Evolutionary conservation across 2,797 vertebrate genomes (phyloP).

Genomic region (Austrolebias charrua): DNA sequence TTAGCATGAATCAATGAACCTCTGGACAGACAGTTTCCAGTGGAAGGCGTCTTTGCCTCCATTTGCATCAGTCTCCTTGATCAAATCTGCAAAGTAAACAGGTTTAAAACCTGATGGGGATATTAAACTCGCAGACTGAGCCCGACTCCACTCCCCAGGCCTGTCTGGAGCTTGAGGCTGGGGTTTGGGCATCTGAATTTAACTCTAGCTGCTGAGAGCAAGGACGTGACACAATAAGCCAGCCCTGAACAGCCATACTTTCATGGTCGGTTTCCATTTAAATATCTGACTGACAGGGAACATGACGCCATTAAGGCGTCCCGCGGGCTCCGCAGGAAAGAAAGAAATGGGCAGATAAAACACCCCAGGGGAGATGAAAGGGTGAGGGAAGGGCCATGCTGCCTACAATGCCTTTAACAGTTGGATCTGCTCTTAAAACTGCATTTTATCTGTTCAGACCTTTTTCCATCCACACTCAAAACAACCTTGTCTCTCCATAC

Average conservation of each 20-base stretch:
- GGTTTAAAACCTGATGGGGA: slow-evolving; percentile 77
- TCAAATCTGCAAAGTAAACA: slow-evolving; percentile 80
- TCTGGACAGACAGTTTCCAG: slow-evolving; percentile 69
- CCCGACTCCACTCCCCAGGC: slow-evolving; percentile 51
- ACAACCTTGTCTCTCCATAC: slow-evolving; percentile 77
- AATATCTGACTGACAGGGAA: slow-evolving; percentile 82
- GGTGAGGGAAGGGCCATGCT: slow-evolving; percentile 70
- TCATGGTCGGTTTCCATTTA: slow-evolving; percentile 83
- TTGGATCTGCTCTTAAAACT: slow-evolving; percentile 72
- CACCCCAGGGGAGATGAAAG: slow-evolving; percentile 65
- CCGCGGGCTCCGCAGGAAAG: slow-evolving; percentile 64
- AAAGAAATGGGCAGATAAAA: slow-evolving; percentile 81
- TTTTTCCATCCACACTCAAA: slow-evolving; percentile 67
- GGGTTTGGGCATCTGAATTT: slow-evolving; percentile 59
- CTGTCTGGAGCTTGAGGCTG: slow-evolving; percentile 55
- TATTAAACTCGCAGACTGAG: slow-evolving; percentile 80
- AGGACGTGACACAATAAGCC: slow-evolving; percentile 71
- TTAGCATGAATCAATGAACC: slow-evolving; percentile 77
- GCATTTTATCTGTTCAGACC: slow-evolving; percentile 54
- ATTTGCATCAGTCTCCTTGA: slow-evolving; percentile 79
- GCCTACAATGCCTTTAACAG: slow-evolving; percentile 64
- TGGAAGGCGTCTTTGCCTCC: slow-evolving; percentile 62
- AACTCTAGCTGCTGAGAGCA: slow-evolving; percentile 70
- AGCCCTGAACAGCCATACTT: slow-evolving; percentile 78
- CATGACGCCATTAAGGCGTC: slow-evolving; percentile 80